phyloP scores from a whole-genome alignment of 2,113 vertebrate genomes.

The Coregonus clupeaformis region DNA sequence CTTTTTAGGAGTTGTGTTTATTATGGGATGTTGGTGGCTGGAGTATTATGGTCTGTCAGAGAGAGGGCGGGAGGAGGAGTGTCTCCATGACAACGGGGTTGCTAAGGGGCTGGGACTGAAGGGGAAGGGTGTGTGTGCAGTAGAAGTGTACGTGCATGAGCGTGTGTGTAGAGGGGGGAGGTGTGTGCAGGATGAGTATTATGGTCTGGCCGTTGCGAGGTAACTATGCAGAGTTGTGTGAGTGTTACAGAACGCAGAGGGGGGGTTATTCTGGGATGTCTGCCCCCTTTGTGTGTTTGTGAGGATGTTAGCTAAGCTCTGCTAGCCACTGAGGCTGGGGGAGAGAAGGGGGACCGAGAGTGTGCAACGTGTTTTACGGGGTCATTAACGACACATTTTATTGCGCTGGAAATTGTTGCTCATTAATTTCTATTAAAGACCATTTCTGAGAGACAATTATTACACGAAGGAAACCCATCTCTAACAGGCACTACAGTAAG shows the following conservation, averaged over 20 bases:
- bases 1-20: conserved; percentile 72
- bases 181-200: conserved; percentile 75
- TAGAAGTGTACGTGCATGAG: conserved; percentile 51
- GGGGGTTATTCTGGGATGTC: conserved; percentile 83
- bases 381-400: conserved; percentile 47
- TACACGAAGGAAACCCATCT: conserved; percentile 40
- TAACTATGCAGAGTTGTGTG: conserved; percentile 82
- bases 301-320: conserved; percentile 74
- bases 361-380: conserved; percentile 65
- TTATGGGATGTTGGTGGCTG: conserved; percentile 76
- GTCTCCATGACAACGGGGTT: conserved; percentile 79
- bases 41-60: conserved; percentile 79
- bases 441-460: conserved; percentile 1
- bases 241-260: conserved; percentile 61
- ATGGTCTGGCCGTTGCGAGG: conserved; percentile 84
- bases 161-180: conserved; percentile 38
- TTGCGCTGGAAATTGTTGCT: conserved; percentile 35
- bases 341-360: conserved; percentile 63
- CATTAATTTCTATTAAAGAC: not conserved
- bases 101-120: conserved; percentile 77
- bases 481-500: conserved; percentile 68
- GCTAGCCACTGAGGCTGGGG: conserved; percentile 73
- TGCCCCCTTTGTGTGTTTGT: conserved; percentile 83
- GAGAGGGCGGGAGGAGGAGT: conserved; percentile 55
- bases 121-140: conserved; percentile 69